Evolutionary conservation across 2,888 invertebrate species (phyloP).

Genomic region (Empis livida): DNA sequence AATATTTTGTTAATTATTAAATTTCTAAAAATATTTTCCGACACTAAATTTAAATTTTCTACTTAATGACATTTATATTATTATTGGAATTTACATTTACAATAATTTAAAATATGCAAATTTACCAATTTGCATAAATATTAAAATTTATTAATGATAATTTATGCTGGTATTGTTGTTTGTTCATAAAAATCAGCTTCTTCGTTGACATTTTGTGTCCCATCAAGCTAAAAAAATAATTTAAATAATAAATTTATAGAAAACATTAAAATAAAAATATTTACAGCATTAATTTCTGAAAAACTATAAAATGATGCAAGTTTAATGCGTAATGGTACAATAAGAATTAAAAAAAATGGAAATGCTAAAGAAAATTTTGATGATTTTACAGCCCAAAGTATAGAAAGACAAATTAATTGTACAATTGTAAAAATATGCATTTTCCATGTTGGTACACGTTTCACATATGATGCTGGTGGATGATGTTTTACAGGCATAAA

Average conservation of each 20-base stretch:
- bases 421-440: slow-evolving; percentile 80
- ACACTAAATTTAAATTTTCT: no score
- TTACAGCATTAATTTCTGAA: slow-evolving; percentile 66
- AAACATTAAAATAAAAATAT: slow-evolving; percentile 35
- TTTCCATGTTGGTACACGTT: slow-evolving; percentile 69
- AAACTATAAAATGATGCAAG: slow-evolving; percentile 58
- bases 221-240: slow-evolving; percentile 52
- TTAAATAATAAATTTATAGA: slow-evolving; percentile 7
- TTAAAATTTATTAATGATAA: background rate
- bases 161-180: slow-evolving; percentile 61
- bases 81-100: no score
- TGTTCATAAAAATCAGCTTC: slow-evolving; percentile 85
- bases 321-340: slow-evolving; percentile 68
- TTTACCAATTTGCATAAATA: background rate
- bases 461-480: slow-evolving; percentile 73
- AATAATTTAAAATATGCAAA: no score
- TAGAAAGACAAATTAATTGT: slow-evolving; percentile 57
- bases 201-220: slow-evolving; percentile 61
- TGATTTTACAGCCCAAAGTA: slow-evolving; percentile 75
- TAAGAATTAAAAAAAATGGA: slow-evolving; percentile 77
- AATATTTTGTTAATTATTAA: no score
- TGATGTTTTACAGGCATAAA: slow-evolving; percentile 89
- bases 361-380: slow-evolving; percentile 71
- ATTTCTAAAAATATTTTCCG: no score
- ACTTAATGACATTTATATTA: no score